Evolutionary conservation across 2,888 invertebrate genomes (phyloP), one percentile per base, ranked within the genome.

Genomic region (Thymelicus lineola): DNA sequence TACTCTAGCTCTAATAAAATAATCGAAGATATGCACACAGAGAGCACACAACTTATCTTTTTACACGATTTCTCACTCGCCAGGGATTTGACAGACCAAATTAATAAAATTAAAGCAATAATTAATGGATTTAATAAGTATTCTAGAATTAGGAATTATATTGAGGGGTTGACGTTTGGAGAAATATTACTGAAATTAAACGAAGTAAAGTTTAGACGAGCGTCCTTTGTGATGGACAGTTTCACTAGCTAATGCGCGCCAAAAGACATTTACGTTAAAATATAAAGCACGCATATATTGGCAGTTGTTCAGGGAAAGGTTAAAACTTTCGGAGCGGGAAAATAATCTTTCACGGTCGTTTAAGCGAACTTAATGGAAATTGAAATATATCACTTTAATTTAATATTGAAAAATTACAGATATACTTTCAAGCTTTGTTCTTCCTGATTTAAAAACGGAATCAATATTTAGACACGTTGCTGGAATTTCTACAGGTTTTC

Each of bases 61-160:
- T 81, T 85, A 89, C 89, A 89, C 89, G 80, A 84, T 84, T 82
- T 82, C 82, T 87, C 90, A 89, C 90, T 86, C 82, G 86, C 88
- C 69, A 86, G 84, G 85, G 81, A 87, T 86, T 87, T 87, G 85
- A 89, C 85, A 89, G 90, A 90, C 90, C 90, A 89, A 90, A 82
- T 79, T 70, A 69, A 75, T 76, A 77, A 79, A 79, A 81, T 81
- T 85, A 83, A 87, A 87, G 84, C 86, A 90, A 88, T 88, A 89
- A 89, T 86, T 86, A 86, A 85, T 80, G 82, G 81, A 84, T 82
- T 78, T 80, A 83, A 80, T 86, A 85, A 84, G 81, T 85, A 84
- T 79, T 82, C 79, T 88, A 88, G 84, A 75, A 72, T 83, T 83
- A 82, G 78, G 76, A 77, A 83, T 82, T 80, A 79, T 80, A 80